phyloP scores from a whole-genome alignment of 1,140 invertebrate species.

The Drosophila obscura region DNA sequence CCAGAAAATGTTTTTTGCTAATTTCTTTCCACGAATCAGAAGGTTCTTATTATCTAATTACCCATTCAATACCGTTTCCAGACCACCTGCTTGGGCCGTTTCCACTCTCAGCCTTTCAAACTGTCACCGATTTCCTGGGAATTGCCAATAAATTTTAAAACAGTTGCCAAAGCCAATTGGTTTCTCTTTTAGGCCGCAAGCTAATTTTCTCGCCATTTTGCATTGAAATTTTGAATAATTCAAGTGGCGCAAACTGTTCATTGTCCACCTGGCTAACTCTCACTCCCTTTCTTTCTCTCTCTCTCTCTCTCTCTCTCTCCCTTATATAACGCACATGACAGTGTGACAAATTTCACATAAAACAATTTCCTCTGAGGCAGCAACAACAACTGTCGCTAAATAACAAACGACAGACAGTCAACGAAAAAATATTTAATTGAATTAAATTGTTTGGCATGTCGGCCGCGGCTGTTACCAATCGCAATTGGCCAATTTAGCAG shows the following conservation, averaged over 20 bases:
- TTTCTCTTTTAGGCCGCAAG: constrained; percentile 12
- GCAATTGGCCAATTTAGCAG: constrained; percentile 82
- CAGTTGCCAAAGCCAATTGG: constrained; percentile 36
- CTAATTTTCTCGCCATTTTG: constrained; percentile 78
- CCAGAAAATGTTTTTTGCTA: too few species aligned
- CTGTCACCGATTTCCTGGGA: constrained; percentile 26
- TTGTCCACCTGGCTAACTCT: constrained; percentile 29
- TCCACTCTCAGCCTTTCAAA: constrained; percentile 34
- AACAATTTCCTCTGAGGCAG: constrained; percentile 60
- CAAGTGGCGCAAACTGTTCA: constrained; percentile 60
- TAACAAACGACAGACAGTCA: constrained; percentile 81
- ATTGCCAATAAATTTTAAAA: constrained; percentile 54
- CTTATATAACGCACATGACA: constrained; percentile 70
- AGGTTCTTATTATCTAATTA: neutral
- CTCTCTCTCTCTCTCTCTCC: neutral
- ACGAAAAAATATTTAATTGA: constrained; percentile 83
- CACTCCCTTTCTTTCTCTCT: neutral
- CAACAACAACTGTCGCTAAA: constrained; percentile 73
- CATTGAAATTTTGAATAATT: constrained; percentile 72
- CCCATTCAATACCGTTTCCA: constrained; percentile 15
- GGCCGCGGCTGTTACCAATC: constrained; percentile 76
- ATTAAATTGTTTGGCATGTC: constrained; percentile 79
- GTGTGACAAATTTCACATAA: constrained; percentile 82
- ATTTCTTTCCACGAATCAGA: too few species aligned
- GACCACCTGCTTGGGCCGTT: constrained; percentile 42